phyloP scores from a whole-genome alignment of 2,113 vertebrate genomes.

The Trogon melanurus region DNA sequence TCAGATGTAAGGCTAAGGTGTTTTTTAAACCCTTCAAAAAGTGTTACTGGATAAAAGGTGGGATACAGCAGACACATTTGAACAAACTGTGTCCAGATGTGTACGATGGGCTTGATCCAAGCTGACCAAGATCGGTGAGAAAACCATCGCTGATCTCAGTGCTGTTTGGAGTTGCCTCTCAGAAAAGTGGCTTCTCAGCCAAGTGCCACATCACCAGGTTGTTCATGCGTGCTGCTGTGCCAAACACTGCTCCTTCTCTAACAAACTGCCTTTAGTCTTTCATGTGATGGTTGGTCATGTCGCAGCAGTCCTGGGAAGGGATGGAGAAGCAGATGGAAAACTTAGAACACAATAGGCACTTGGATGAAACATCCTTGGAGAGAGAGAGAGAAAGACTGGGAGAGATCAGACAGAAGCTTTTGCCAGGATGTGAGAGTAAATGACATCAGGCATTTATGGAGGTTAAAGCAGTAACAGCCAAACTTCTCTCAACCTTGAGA shows the following conservation, averaged over 20 bases:
- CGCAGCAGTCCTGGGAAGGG: neutral
- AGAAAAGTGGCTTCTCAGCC: neutral
- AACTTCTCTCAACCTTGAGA: conserved; percentile 32
- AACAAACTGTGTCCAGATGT: conserved; percentile 25
- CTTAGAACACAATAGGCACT: neutral
- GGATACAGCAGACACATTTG: neutral
- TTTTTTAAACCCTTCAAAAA: neutral
- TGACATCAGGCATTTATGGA: neutral
- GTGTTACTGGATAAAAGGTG: neutral
- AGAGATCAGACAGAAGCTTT: conserved; percentile 6
- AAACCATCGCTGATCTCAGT: neutral
- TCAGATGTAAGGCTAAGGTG: neutral
- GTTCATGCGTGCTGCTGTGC: neutral
- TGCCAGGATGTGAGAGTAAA: conserved; percentile 14
- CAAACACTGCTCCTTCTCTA: neutral
- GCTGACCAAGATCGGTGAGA: neutral
- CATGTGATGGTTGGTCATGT: neutral
- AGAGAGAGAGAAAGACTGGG: neutral
- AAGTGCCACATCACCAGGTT: conserved; percentile 38
- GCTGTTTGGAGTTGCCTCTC: neutral
- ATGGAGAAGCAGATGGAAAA: neutral
- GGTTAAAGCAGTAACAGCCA: conserved; percentile 7
- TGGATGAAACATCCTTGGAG: neutral
- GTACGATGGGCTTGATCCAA: neutral
- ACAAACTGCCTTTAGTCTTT: neutral